phyloP scores from a whole-genome alignment of 1,140 invertebrate species.

The Pseudomyrmex cubaensis region DNA sequence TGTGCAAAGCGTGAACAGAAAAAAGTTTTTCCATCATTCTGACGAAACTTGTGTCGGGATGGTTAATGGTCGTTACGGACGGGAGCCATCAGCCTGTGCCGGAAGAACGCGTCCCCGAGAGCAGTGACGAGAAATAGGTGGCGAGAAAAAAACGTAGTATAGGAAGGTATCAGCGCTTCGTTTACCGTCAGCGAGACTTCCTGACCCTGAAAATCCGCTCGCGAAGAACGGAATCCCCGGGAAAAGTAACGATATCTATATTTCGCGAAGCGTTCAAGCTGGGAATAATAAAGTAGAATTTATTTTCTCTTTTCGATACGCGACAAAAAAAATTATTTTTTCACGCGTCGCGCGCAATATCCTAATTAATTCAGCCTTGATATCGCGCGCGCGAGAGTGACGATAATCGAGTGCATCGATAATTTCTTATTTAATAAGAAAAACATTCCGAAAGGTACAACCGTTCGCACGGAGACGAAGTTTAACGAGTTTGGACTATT shows the following conservation, averaged over 20 bases:
- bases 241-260: conserved; percentile 32
- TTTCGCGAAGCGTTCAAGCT: neutral
- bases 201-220: neutral
- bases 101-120: conserved; percentile 57
- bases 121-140: conserved; percentile 50
- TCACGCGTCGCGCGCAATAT: neutral
- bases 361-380: conserved; percentile 19
- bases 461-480: neutral
- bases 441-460: too few species aligned
- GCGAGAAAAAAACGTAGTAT: conserved; percentile 24
- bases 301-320: neutral
- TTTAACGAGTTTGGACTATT: too few species aligned
- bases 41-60: conserved; percentile 66
- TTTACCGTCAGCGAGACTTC: conserved; percentile 36
- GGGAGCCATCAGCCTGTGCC: conserved; percentile 52
- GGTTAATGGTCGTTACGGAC: conserved; percentile 67
- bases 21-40: conserved; percentile 69
- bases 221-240: neutral
- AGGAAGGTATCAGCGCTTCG: conserved; percentile 49
- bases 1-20: neutral
- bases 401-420: neutral
- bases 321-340: conserved; percentile 16
- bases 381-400: too few species aligned
- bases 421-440: too few species aligned
- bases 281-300: conserved; percentile 15